Evolutionary conservation across 1,140 invertebrate species (phyloP), one percentile per base, ranked within the genome.

Genomic region (Bombus cullumanus): DNA sequence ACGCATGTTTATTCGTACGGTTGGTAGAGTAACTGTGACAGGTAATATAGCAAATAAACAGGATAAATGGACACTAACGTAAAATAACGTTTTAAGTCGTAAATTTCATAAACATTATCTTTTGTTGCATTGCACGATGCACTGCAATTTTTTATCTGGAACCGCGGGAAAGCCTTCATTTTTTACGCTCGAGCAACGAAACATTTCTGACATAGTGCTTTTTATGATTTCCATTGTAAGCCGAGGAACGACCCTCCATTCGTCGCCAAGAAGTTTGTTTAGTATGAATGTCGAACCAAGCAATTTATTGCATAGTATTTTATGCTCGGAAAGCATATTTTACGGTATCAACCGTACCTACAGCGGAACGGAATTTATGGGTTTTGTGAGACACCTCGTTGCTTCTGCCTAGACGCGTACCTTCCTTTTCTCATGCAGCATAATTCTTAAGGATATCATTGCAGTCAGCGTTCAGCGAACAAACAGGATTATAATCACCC

Each of bases 221-320:
- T 73, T 64, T 71, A 73, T 15, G 39, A 72, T 73, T 73, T 82
- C 15, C 71, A 25, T 31, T 53, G 34, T 31, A 39, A 12, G 13
- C 10, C 13, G 41, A 10, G 28, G 22, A 83, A 53, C 41, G 43
- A 13, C 2, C 53, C 3, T 43, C 69, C 28, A 43, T 81, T 73
- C 47, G 66, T 66, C 43, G 39, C 31, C 39, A 37, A n/a, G 12
- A 31, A 74, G 39, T 68, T 68, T 76, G 59, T 83, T 68, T 43
- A 68, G 57, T 53, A 22, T n/a, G 59, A 83, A 47, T 75, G 43
- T 53, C 73, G 43, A 76, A 66, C 28, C 31, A 9, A 41, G 64
- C 34, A 77, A 83, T 83, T 77, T 83, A 83, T 83, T 57, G 72
- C 13, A 3, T 28, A 25, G 28, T 43, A 83, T 76, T 83, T 69